phyloP scores from a whole-genome alignment of 2,797 vertebrate genomes.

The Tadarida brasiliensis region DNA sequence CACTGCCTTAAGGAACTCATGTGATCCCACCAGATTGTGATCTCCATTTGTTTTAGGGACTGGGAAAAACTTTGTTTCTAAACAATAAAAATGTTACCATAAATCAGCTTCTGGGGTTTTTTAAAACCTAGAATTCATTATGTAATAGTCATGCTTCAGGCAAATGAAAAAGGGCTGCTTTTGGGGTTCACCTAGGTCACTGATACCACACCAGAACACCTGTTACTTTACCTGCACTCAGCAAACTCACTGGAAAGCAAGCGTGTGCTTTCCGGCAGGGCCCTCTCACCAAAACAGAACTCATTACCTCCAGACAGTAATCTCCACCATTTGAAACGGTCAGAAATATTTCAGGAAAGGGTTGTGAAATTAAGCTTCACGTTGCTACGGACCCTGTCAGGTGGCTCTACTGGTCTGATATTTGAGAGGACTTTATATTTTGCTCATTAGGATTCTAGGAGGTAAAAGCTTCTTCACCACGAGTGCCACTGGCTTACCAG shows the following conservation, averaged over 20 bases:
- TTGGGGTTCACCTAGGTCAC: no score
- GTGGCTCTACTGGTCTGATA: neutral
- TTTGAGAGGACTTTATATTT: neutral
- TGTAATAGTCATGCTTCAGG: neutral
- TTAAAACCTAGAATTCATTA: neutral
- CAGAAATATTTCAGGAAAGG: neutral
- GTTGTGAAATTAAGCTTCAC: neutral
- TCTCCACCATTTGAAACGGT: neutral
- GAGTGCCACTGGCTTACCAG: conserved; percentile 88
- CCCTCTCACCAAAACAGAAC: neutral
- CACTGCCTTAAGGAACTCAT: neutral
- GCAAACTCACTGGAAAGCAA: neutral
- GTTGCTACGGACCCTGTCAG: neutral
- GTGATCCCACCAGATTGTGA: neutral
- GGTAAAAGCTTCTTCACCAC: neutral
- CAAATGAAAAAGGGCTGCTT: neutral
- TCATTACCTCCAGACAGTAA: neutral
- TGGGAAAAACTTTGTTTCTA: neutral
- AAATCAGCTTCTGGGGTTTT: neutral
- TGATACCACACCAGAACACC: neutral
- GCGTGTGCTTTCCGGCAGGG: neutral
- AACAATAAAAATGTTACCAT: neutral
- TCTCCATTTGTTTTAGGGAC: neutral
- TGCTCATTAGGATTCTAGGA: neutral
- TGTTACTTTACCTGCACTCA: neutral